phyloP scores from a whole-genome alignment of 1,140 invertebrate genomes.

The Epicauta chinensis region DNA sequence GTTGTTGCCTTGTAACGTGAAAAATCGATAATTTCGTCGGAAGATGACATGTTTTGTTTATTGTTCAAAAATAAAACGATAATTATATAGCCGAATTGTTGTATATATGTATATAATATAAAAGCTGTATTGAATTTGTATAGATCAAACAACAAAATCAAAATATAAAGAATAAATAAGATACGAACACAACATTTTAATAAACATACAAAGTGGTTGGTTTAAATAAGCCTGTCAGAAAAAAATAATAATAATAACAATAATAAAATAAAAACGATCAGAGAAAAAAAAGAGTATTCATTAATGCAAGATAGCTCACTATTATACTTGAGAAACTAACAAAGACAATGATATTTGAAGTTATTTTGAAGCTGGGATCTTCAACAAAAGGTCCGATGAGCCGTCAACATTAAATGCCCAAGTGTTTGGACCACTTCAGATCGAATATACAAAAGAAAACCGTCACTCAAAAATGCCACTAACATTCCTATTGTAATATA shows the following conservation, averaged over 20 bases:
- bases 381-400: conserved; percentile 27
- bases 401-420: conserved; percentile 29
- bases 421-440: conserved; percentile 29
- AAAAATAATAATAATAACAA: conserved; percentile 4
- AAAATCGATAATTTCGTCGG: no score
- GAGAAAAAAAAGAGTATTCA: conserved; percentile 4
- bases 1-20: no score
- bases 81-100: no score
- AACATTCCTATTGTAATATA: conserved; percentile 25
- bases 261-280: background rate
- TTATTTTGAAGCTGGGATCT: conserved; percentile 24
- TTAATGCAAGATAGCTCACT: conserved; percentile 23
- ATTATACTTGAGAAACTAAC: conserved; percentile 21
- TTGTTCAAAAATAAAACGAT: no score
- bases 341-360: conserved; percentile 28
- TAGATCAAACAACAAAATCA: background rate
- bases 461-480: conserved; percentile 26
- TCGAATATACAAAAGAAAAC: conserved; percentile 20
- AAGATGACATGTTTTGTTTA: no score
- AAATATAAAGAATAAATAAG: background rate
- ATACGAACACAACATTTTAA: conserved; percentile 23
- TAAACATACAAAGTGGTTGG: conserved; percentile 26
- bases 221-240: conserved; percentile 20
- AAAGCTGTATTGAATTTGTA: no score
- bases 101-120: no score